Base-by-base conservation (phyloP, 2,113 vertebrate species). In the Chrysochloris asiatica region DNA sequence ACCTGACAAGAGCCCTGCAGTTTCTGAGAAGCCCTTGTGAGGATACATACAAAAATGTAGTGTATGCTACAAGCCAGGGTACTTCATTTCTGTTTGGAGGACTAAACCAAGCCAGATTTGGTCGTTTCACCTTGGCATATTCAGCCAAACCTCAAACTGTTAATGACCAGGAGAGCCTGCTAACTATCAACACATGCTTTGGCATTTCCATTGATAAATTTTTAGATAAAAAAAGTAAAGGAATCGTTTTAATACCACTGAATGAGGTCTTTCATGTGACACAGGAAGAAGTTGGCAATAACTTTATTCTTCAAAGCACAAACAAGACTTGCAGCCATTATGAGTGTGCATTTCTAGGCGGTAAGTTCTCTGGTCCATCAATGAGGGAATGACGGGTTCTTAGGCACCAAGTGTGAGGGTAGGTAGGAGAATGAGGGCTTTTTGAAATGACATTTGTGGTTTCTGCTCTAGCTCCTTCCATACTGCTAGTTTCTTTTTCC, bases 311-410 rank as follows among this genome's bases (percentile, higher is more conserved):
- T 72, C 93, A 71, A 33, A 97, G 96, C 78, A 95, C 45, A 54
- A 97, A 97, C 75, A 96, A 69, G 89, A 96, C 96, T 78, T 97
- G 96, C 82, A 97, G 96, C 91, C 93, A 96, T 90, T 96, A 87
- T 0, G 92, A 96, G 38, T 97, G 96, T 77, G 89, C 96, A 0
- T 97, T 95, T 75, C 89, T 97, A 24, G 96, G 96, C 52, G 96
- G 96, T 97, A 56, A 95, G 95, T 91, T 65, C 41, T 67, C 48
- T 33, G 4, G 47, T 63, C 4, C 45, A 21, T 54, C 54, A 16
- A 5, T 48, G 50, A 12, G 59, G 83, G 36, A 33, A 6, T 65
- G 61, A n/a, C n/a, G n/a, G n/a, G 14, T 63, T 56, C 71, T 79
- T 61, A 75, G 83, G 38, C 24, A 7, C 11, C 26, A 69, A 38